Evolutionary conservation across 2,113 vertebrate species (phyloP).

Genomic region (Meleagris gallopavo): DNA sequence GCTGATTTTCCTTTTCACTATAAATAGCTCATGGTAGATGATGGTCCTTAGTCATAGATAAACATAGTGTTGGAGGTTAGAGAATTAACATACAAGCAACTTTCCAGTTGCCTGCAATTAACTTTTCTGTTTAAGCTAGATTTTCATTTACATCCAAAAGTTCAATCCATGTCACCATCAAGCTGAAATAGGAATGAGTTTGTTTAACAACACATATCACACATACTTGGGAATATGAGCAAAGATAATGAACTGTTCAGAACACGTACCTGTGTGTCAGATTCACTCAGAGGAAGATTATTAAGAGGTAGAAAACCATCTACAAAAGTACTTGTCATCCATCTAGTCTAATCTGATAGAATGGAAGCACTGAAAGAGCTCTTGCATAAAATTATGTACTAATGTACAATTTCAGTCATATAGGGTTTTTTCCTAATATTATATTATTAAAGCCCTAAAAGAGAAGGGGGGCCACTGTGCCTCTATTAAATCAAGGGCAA

Average conservation of each 20-base stretch:
- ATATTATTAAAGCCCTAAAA: constrained; percentile 53
- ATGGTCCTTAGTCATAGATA: neutral
- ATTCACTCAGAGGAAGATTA: constrained; percentile 44
- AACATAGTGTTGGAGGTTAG: neutral
- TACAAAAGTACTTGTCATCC: constrained; percentile 69
- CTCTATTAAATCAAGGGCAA: constrained; percentile 61
- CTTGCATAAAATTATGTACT: constrained; percentile 69
- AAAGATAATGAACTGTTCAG: constrained; percentile 66
- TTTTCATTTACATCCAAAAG: constrained; percentile 26
- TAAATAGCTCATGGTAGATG: neutral
- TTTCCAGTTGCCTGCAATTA: constrained; percentile 10
- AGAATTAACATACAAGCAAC: neutral
- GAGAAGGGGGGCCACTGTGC: neutral
- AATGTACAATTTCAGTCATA: constrained; percentile 64
- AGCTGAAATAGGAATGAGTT: constrained; percentile 47
- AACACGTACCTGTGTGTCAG: constrained; percentile 54
- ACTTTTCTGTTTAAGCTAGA: constrained; percentile 9
- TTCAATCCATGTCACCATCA: constrained; percentile 31
- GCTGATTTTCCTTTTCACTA: neutral
- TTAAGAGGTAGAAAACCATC: constrained; percentile 63
- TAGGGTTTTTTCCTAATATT: constrained; percentile 44
- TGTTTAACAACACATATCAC: constrained; percentile 48
- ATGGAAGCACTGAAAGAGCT: constrained; percentile 62
- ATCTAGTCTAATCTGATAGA: constrained; percentile 65
- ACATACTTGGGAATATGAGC: constrained; percentile 30